These are phyloP conservation scores for Yponomeuta plumbellus DNA, from an alignment of 2,888 invertebrate species.

Conservation along the genomic window DNA sequence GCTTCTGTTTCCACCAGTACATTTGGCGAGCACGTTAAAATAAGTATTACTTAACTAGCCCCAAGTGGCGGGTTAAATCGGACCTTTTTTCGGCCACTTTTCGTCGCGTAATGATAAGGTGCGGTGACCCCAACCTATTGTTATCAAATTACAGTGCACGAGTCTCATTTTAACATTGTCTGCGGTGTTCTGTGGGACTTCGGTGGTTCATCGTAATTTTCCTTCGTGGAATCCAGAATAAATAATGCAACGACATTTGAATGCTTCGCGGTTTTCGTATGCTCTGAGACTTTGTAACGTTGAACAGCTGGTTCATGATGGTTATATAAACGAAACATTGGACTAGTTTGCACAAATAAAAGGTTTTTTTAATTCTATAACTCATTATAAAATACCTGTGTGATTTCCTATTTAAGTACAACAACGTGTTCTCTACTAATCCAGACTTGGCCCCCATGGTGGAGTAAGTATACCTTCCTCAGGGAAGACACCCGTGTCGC, in stretches of 20 bases:
- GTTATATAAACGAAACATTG: too few relatives aligned
- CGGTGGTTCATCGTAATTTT: not conserved
- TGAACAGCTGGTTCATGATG: too few relatives aligned
- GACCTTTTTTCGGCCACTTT: constrained; percentile 30
- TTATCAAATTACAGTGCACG: constrained; percentile 49
- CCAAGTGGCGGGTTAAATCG: constrained; percentile 9
- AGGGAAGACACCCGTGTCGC: too few relatives aligned
- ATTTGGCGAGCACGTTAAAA: constrained; percentile 24
- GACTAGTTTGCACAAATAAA: too few relatives aligned
- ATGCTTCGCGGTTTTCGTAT: not conserved
- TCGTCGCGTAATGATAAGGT: constrained; percentile 47
- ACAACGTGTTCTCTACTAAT: too few relatives aligned
- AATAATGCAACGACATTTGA: not conserved
- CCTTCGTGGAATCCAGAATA: not conserved
- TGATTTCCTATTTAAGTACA: too few relatives aligned
- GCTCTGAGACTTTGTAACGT: too few relatives aligned
- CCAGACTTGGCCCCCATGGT: too few relatives aligned
- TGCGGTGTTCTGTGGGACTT: not conserved
- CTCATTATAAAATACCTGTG: too few relatives aligned
- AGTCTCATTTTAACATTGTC: constrained; percentile 18
- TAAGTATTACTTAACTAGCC: constrained; percentile 26
- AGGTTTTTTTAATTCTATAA: too few relatives aligned
- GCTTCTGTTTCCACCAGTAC: not conserved
- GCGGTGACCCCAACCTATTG: constrained; percentile 39
- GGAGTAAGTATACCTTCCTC: too few relatives aligned